phyloP scores from a whole-genome alignment of 2,888 invertebrate species.

The Stenolophus ochropezus region DNA sequence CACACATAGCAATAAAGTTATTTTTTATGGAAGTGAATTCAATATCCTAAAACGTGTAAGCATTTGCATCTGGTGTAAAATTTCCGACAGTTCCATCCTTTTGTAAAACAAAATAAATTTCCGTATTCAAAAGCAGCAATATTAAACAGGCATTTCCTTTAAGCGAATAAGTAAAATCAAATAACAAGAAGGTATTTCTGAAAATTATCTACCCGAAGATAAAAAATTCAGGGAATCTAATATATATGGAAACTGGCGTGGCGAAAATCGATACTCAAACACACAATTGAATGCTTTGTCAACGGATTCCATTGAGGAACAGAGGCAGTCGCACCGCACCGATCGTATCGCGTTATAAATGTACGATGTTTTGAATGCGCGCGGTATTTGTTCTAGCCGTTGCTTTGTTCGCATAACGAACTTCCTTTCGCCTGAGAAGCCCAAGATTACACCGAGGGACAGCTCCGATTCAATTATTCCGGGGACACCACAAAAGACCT shows the following conservation, averaged over 20 bases:
- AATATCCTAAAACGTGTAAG: too few relatives aligned
- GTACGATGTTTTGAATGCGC: constrained; percentile 58
- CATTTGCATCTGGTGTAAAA: too few relatives aligned
- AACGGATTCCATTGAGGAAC: constrained; percentile 49
- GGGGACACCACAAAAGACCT: constrained; percentile 28
- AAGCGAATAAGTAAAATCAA: background rate
- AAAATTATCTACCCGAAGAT: constrained; percentile 16
- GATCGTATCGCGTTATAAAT: constrained; percentile 57
- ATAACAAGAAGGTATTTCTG: constrained; percentile 3
- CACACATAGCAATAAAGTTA: too few relatives aligned
- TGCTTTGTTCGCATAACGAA: constrained; percentile 56
- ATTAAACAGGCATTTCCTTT: background rate
- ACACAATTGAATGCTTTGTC: constrained; percentile 56
- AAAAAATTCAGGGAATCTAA: constrained; percentile 52
- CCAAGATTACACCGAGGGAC: constrained; percentile 43
- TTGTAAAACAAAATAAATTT: background rate
- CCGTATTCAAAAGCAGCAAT: background rate
- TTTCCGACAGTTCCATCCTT: too few relatives aligned
- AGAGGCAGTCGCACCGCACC: background rate
- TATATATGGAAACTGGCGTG: constrained; percentile 57
- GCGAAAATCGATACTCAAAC: constrained; percentile 55
- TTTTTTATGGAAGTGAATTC: too few relatives aligned
- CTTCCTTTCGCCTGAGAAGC: constrained; percentile 44
- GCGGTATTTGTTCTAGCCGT: constrained; percentile 51
- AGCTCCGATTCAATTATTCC: constrained; percentile 21